Conservation (phyloP, 2,113 vertebrate genomes). For the Muscicapa adusta region DNA sequence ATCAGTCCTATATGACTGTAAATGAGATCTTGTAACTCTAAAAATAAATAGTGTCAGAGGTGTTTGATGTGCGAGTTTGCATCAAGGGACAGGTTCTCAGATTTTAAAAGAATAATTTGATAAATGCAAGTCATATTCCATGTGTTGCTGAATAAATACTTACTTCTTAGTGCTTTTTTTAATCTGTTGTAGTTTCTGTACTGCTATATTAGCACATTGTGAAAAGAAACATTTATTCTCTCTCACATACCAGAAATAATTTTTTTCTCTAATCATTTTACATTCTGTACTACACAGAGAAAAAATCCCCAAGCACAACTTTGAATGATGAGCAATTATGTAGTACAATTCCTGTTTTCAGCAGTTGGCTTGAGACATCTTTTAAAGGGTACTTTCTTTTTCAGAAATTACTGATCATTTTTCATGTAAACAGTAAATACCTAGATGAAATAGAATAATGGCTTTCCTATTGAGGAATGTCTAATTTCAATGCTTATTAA, state of each 20-base stretch:
- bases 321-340: neutral
- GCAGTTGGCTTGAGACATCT: neutral
- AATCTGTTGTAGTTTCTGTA: neutral
- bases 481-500: neutral
- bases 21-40: neutral
- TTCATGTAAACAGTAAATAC: neutral
- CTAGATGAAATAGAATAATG: neutral
- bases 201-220: neutral
- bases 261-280: neutral
- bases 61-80: neutral
- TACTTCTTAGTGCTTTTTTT: neutral
- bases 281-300: neutral
- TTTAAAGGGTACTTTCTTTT: neutral
- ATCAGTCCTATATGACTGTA: neutral
- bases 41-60: neutral
- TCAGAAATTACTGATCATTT: neutral
- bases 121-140: neutral
- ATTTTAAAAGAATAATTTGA: neutral
- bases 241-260: neutral
- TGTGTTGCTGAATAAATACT: neutral
- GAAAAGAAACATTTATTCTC: neutral
- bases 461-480: neutral
- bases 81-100: neutral
- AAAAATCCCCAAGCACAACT: neutral
- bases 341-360: neutral